Base-by-base conservation (phyloP, 2,797 vertebrate species). In the Trachops cirrhosus region DNA sequence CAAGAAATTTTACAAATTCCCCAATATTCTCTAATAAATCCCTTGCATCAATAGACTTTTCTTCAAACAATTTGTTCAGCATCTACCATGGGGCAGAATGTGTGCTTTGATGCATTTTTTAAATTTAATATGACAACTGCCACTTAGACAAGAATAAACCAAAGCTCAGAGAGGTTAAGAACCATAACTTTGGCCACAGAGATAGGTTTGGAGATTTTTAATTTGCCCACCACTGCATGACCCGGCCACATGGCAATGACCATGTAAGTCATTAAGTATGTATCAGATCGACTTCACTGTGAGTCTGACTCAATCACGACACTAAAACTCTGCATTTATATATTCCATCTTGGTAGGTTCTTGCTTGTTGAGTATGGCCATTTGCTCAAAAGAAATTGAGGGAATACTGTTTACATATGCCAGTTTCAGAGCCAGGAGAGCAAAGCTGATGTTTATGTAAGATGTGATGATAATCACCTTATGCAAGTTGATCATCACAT, bases 351-450 rank as follows among this genome's bases (percentile, higher is more conserved):
- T 92, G 93, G 73, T 88, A 94, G 93, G 86, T 84, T 77, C 78
- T 96, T 90, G 80, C 88, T 91, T 93, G 85, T 96, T 86, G 88
- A 89, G 73, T 74, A 87, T 44, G 86, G 96, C 95, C 97, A 95
- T 97, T 96, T 96, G 91, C 90, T 97, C 93, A 93, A 95, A 97
- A 96, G 96, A 97, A 97, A 96, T 91, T 54, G 95, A 96, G 96
- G 94, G 94, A 96, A 86, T 64, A 46, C 79, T 96, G 96, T 97
- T 96, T 97, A 93, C 85, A n/a, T 71, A 96, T 39, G 67, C 94
- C 41, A 46, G 92, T 89, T 86, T 90, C 93, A 71, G 92, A 95
- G 97, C 97, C 96, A 97, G 93, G 83, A 95, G 90, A 96, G 97
- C 94, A 93, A 97, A 46, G 86, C 89, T 96, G 97, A 85, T 97